Evolutionary conservation across 2,888 invertebrate species (phyloP).

Genomic region (Cephalotes varians): DNA sequence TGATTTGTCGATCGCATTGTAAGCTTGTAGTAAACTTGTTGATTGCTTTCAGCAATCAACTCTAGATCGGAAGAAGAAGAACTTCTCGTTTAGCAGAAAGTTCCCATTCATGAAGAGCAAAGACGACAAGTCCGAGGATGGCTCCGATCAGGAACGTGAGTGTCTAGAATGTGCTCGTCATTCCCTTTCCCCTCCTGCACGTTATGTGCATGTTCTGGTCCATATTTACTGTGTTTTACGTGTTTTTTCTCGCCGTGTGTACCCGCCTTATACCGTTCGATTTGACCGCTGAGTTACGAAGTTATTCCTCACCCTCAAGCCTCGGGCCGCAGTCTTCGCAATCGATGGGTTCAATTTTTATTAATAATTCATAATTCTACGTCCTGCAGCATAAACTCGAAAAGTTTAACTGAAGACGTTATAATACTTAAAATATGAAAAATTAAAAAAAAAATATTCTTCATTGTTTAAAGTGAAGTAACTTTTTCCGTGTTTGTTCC

Average conservation of each 20-base stretch:
- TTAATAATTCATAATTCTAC: not conserved
- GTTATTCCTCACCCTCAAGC: not conserved
- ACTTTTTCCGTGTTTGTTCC: not conserved
- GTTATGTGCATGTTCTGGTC: conserved; percentile 80
- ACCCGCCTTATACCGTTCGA: conserved; percentile 45
- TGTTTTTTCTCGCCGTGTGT: conserved; percentile 69
- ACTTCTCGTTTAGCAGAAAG: conserved; percentile 98
- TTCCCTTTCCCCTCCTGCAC: conserved; percentile 74
- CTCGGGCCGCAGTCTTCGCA: not conserved
- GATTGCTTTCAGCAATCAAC: conserved; percentile 94
- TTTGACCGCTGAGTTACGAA: conserved; percentile 18
- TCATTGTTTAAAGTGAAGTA: not conserved
- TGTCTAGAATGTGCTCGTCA: conserved; percentile 80
- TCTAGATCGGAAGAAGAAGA: conserved; percentile 98
- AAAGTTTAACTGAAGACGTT: not conserved
- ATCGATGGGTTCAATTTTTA: conserved; percentile 7
- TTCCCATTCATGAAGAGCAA: conserved; percentile 99
- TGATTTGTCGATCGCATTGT: not conserved
- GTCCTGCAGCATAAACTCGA: not conserved
- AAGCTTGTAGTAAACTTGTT: conserved; percentile 44
- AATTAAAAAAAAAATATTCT: not conserved
- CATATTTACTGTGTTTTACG: conserved; percentile 72
- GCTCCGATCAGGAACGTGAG: conserved; percentile 99
- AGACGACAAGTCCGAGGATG: conserved; percentile 98
- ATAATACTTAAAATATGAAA: not conserved